These are phyloP conservation scores for Gambelia wislizenii DNA, from an alignment of 2,797 vertebrate species.

Conservation along the genomic window DNA sequence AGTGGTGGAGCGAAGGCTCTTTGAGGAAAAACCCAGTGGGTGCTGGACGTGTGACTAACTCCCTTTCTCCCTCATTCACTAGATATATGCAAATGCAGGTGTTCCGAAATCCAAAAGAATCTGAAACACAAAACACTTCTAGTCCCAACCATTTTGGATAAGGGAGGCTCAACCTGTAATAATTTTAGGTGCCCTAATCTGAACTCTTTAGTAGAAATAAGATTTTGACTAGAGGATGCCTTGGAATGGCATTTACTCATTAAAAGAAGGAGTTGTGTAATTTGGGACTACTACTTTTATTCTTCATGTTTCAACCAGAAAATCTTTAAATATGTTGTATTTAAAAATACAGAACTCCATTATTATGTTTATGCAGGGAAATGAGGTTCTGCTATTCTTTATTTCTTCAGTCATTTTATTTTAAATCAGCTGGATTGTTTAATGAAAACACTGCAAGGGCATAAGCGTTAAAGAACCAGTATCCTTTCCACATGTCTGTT, in stretches of 20 bases:
- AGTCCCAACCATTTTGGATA: too few relatives aligned
- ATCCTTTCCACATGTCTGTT: constrained; percentile 55
- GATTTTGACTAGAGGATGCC: not conserved
- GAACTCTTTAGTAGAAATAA: constrained; percentile 26
- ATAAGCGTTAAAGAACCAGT: constrained; percentile 73
- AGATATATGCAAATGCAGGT: too few relatives aligned
- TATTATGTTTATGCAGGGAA: constrained; percentile 45
- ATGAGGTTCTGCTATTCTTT: constrained; percentile 75
- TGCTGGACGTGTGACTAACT: too few relatives aligned
- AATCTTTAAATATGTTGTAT: constrained; percentile 36
- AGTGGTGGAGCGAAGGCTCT: too few relatives aligned
- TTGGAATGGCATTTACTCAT: not conserved
- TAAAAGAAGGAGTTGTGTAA: not conserved
- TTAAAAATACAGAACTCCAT: constrained; percentile 69
- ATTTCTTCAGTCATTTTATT: constrained; percentile 42
- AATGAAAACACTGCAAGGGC: constrained; percentile 25
- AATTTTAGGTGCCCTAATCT: constrained; percentile 54
- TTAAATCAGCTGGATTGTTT: constrained; percentile 58
- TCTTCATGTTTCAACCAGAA: constrained; percentile 30
- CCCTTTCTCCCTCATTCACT: too few relatives aligned
- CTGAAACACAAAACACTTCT: too few relatives aligned
- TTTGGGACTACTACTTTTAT: not conserved
- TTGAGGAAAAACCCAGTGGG: too few relatives aligned
- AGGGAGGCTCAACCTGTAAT: too few relatives aligned
- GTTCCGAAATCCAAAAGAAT: too few relatives aligned